Percentiles rank a stretch among this genome's conserved stretches.
These are phyloP conservation scores for Ecdyonurus torrentis DNA, from an alignment of 2,888 invertebrate genomes.

Conservation along the genomic window DNA sequence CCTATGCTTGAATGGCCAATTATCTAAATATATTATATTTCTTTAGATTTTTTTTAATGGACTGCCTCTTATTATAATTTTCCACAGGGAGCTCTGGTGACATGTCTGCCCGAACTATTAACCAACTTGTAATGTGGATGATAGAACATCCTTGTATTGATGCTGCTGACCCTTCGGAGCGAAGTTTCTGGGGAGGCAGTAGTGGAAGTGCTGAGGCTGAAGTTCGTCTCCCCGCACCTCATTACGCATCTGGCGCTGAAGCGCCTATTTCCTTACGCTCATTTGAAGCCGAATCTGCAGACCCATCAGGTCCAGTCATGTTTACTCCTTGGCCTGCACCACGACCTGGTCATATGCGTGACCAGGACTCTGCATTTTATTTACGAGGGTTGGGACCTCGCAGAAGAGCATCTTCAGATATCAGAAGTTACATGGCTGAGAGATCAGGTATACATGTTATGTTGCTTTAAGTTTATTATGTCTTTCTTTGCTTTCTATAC, in stretches of 20 bases:
- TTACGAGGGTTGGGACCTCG: constrained; percentile 10
- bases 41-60: not conserved
- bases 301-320: not conserved
- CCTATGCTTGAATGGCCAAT: not conserved
- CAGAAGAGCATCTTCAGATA: constrained; percentile 21
- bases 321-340: not conserved
- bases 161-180: constrained; percentile 15
- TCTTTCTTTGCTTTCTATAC: not conserved
- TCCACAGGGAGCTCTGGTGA: constrained; percentile 25
- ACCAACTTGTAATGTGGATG: constrained; percentile 45
- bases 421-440: constrained; percentile 22
- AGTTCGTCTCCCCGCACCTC: not conserved
- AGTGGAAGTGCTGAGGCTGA: constrained; percentile 2
- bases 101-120: constrained; percentile 32
- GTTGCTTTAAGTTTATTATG: not conserved
- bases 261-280: not conserved
- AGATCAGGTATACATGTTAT: constrained; percentile 14
- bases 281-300: constrained; percentile 1
- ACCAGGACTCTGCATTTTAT: constrained; percentile 7
- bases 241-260: constrained; percentile 9
- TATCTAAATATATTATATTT: not conserved
- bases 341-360: not conserved
- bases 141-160: constrained; percentile 37
- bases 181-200: constrained; percentile 7
- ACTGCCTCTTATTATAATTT: not conserved